These are phyloP conservation scores for Manacus vitellinus DNA, from an alignment of 2,113 vertebrate genomes.

Conservation along the genomic window DNA sequence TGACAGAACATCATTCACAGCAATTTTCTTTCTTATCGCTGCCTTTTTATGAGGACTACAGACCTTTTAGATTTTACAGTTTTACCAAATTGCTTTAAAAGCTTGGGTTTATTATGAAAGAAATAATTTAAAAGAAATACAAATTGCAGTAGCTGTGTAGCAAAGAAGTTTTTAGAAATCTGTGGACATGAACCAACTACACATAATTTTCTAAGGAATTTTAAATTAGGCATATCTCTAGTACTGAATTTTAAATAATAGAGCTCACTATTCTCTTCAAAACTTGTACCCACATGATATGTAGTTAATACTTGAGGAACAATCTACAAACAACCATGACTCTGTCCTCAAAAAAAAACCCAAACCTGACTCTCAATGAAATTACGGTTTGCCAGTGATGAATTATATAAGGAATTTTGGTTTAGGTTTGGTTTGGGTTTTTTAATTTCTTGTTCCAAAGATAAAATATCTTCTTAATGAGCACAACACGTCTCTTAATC, in stretches of 20 bases:
- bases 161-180: constrained; percentile 53
- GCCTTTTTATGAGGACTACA: background rate
- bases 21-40: constrained; percentile 9
- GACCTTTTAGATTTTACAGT: background rate
- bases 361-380: background rate
- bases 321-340: background rate
- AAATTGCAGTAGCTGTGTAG: constrained; percentile 53
- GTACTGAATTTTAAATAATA: constrained; percentile 63
- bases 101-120: constrained; percentile 36
- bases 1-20: constrained; percentile 38
- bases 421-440: background rate
- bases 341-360: background rate
- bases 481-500: background rate
- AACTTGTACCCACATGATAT: background rate
- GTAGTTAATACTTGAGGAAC: background rate
- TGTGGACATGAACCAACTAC: constrained; percentile 27
- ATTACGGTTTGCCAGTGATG: background rate
- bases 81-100: constrained; percentile 47
- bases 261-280: background rate
- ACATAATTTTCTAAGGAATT: constrained; percentile 37
- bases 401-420: background rate
- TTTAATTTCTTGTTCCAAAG: background rate
- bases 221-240: constrained; percentile 34
- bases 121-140: constrained; percentile 25
- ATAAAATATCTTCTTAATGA: background rate